phyloP scores from a whole-genome alignment of 2,888 invertebrate species.

The Galerucella pusilla region DNA sequence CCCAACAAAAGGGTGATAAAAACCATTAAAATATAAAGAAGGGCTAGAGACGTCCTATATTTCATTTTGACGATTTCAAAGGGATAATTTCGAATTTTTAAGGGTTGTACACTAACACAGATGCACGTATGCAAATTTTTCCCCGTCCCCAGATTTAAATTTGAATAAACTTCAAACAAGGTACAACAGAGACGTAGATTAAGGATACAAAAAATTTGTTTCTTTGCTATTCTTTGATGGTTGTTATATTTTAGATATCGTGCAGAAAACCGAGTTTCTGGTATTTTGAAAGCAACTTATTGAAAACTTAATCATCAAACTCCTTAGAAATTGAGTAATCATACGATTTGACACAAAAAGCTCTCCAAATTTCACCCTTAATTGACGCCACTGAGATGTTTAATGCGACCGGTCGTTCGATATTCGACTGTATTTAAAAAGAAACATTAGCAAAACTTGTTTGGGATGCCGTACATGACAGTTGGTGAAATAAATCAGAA shows the following conservation, averaged over 20 bases:
- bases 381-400: slow-evolving; percentile 7
- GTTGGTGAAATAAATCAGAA: slow-evolving; percentile 55
- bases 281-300: no score
- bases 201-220: neutral
- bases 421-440: slow-evolving; percentile 43
- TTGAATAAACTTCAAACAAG: slow-evolving; percentile 52
- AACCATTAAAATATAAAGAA: slow-evolving; percentile 58
- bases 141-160: slow-evolving; percentile 50
- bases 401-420: slow-evolving; percentile 45
- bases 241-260: no score
- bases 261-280: no score
- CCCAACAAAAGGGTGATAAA: slow-evolving; percentile 58
- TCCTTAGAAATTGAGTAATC: no score
- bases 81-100: slow-evolving; percentile 54
- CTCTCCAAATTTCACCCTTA: neutral
- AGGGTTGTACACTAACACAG: slow-evolving; percentile 53
- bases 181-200: slow-evolving; percentile 28
- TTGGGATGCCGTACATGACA: slow-evolving; percentile 48
- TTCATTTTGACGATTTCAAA: slow-evolving; percentile 50
- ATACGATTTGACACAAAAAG: no score
- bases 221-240: neutral
- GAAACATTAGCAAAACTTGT: slow-evolving; percentile 46
- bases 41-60: slow-evolving; percentile 50
- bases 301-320: no score
- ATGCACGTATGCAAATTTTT: slow-evolving; percentile 54